phyloP scores from a whole-genome alignment of 2,797 vertebrate species.

The Labeo calbasu region DNA sequence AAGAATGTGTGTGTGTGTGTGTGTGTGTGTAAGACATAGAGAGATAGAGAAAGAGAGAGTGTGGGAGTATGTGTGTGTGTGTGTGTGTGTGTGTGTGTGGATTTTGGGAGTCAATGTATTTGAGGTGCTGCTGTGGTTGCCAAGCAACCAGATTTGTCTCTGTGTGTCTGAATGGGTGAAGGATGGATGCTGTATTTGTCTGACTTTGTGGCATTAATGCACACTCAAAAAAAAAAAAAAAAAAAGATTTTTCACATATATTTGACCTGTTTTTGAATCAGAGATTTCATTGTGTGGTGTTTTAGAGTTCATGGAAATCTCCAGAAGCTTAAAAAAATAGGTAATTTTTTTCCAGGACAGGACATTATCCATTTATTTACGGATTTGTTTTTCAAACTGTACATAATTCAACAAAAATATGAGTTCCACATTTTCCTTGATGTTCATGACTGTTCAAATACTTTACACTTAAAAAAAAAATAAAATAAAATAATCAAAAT shows the following conservation, averaged over 20 bases:
- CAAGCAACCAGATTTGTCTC: not conserved
- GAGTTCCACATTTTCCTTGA: not conserved
- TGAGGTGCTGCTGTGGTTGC: not conserved
- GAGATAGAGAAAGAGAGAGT: too few species aligned
- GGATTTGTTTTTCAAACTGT: too few species aligned
- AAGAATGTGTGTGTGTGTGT: too few species aligned
- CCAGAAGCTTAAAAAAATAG: not conserved
- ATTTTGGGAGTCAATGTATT: not conserved
- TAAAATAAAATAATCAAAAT: not conserved
- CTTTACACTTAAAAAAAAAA: not conserved
- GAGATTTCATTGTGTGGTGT: not conserved
- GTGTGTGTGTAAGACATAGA: too few species aligned
- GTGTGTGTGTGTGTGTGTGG: not conserved
- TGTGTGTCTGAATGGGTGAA: not conserved
- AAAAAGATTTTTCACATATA: not conserved
- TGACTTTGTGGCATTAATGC: not conserved
- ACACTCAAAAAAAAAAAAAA: not conserved
- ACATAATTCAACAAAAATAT: too few species aligned
- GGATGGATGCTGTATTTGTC: not conserved
- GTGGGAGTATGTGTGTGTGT: not conserved
- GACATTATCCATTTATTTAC: too few species aligned
- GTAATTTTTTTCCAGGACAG: not conserved
- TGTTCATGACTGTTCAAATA: not conserved
- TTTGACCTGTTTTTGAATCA: not conserved
- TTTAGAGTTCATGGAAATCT: not conserved